Percentiles rank a stretch among this genome's conserved stretches.
Conservation (phyloP, 2,797 vertebrate genomes). For the Lophius americanus region DNA sequence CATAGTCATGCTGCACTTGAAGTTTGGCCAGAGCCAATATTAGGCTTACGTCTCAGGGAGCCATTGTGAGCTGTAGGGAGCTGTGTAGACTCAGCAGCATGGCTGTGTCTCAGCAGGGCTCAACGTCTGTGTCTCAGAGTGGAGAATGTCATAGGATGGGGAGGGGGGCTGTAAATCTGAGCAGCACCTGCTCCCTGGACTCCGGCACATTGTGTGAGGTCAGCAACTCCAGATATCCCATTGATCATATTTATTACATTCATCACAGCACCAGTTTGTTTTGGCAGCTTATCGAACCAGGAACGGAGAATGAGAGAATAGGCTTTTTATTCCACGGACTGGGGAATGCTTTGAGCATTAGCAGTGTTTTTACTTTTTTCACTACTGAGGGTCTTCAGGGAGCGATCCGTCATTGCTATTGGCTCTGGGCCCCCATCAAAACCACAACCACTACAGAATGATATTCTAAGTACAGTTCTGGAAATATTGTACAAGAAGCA, state of each 20-base stretch:
- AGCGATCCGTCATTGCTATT: conserved; percentile 57
- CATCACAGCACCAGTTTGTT: conserved; percentile 79
- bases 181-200: conserved; percentile 80
- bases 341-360: conserved; percentile 63
- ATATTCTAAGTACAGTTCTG: conserved; percentile 44
- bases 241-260: conserved; percentile 82
- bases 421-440: conserved; percentile 37
- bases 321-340: conserved; percentile 58
- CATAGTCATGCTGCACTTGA: conserved; percentile 46
- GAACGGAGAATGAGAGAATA: conserved; percentile 52
- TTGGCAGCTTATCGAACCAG: conserved; percentile 79
- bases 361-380: conserved; percentile 56
- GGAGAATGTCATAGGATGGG: conserved; percentile 47
- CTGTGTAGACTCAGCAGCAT: conserved; percentile 29
- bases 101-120: conserved; percentile 45
- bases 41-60: conserved; percentile 39
- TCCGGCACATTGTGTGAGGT: conserved; percentile 78
- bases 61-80: conserved; percentile 16
- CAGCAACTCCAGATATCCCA: conserved; percentile 74
- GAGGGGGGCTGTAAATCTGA: conserved; percentile 74
- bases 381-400: conserved; percentile 53
- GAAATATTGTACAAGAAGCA: conserved; percentile 50
- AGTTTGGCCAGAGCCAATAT: conserved; percentile 39
- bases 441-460: conserved; percentile 55
- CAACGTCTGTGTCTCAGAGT: conserved; percentile 39